These are phyloP conservation scores for Diprion similis DNA, from an alignment of 1,140 invertebrate species.

Conservation along the genomic window DNA sequence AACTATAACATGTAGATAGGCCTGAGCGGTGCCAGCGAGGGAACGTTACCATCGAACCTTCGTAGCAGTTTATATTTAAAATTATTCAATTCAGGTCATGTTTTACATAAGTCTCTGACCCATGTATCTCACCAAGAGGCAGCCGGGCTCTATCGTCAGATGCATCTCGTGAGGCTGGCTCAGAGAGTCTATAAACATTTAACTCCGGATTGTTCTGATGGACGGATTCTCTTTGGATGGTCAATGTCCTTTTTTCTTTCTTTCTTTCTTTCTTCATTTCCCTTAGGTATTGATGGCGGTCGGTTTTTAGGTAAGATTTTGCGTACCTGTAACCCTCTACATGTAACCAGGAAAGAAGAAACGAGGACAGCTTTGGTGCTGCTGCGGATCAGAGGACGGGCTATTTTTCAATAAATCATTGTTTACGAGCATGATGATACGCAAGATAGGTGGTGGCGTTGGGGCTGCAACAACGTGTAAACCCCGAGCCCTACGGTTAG, in stretches of 20 bases:
- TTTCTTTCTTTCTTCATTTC: too few species aligned
- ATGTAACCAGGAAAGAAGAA: too few species aligned
- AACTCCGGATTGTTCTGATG: too few species aligned
- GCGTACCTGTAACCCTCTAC: too few species aligned
- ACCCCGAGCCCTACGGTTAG: slow-evolving; percentile 23
- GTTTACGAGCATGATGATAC: slow-evolving; percentile 36
- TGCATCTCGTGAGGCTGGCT: not conserved
- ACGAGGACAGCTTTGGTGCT: too few species aligned
- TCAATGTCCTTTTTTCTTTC: too few species aligned
- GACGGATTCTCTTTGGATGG: too few species aligned
- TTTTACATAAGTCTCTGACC: not conserved
- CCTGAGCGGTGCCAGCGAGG: not conserved
- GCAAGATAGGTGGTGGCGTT: slow-evolving; percentile 32
- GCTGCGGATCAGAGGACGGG: not conserved
- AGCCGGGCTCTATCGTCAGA: not conserved
- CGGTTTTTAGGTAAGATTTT: too few species aligned
- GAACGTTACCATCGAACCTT: too few species aligned
- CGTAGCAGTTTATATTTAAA: too few species aligned
- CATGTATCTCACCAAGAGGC: too few species aligned
- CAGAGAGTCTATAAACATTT: not conserved
- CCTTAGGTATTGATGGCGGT: too few species aligned
- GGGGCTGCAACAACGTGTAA: slow-evolving; percentile 45
- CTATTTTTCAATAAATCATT: slow-evolving; percentile 40
- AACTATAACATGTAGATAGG: not conserved
- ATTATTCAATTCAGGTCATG: not conserved